These are phyloP conservation scores for Pyrrhia umbra DNA, from an alignment of 2,888 invertebrate species.

Conservation along the genomic window DNA sequence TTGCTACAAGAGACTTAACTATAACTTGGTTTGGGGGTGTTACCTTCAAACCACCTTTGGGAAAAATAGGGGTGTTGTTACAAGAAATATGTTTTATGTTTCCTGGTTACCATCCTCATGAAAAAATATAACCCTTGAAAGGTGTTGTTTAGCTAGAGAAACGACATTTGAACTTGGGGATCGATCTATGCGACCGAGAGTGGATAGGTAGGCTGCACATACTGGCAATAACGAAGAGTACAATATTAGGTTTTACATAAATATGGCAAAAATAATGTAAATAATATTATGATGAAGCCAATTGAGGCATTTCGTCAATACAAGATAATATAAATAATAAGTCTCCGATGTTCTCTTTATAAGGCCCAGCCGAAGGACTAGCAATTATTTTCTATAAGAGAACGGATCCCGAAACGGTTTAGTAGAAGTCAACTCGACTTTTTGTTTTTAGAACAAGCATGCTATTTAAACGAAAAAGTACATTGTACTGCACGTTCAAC, in stretches of 20 bases:
- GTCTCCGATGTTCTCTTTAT: too few relatives aligned
- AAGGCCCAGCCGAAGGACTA: too few relatives aligned
- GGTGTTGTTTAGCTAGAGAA: not conserved
- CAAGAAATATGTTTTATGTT: not conserved
- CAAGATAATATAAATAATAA: too few relatives aligned
- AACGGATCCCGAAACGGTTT: too few relatives aligned
- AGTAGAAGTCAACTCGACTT: too few relatives aligned
- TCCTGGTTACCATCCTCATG: not conserved
- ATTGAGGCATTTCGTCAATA: not conserved
- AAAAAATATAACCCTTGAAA: not conserved
- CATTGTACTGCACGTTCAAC: too few relatives aligned
- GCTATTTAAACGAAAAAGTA: too few relatives aligned
- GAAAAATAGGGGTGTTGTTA: not conserved
- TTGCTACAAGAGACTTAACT: too few relatives aligned
- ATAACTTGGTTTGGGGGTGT: too few relatives aligned
- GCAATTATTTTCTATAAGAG: too few relatives aligned
- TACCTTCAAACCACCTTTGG: too few relatives aligned
- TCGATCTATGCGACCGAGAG: not conserved
- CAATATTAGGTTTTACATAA: not conserved
- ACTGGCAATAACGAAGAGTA: not conserved
- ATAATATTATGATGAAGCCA: not conserved
- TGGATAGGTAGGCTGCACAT: not conserved
- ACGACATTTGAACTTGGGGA: not conserved
- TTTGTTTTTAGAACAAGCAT: too few relatives aligned
- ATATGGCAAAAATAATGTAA: not conserved